These are phyloP conservation scores for Acrobasis repandana DNA, from an alignment of 2,888 invertebrate species.

Conservation along the genomic window DNA sequence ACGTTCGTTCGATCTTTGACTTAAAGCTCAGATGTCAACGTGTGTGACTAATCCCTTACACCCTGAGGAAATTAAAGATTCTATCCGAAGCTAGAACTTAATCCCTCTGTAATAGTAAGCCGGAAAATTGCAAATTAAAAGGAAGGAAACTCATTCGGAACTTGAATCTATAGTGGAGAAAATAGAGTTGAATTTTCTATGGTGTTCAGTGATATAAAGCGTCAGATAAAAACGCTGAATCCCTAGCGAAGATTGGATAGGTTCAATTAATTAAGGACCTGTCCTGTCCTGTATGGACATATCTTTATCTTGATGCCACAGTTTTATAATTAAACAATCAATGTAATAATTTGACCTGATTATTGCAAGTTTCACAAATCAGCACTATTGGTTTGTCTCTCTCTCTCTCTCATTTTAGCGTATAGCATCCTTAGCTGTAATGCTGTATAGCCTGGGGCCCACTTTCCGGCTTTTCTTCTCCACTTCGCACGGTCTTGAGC, in stretches of 20 bases:
- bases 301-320: slow-evolving; percentile 41
- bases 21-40: not conserved
- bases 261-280: slow-evolving; percentile 69
- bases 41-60: slow-evolving; percentile 34
- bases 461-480: too few relatives aligned
- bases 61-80: slow-evolving; percentile 81
- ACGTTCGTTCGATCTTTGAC: not conserved
- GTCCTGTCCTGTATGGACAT: slow-evolving; percentile 46
- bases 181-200: slow-evolving; percentile 38
- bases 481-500: too few relatives aligned
- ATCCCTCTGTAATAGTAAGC: slow-evolving; percentile 73
- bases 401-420: too few relatives aligned
- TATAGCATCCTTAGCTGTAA: too few relatives aligned
- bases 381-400: too few relatives aligned
- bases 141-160: slow-evolving; percentile 26
- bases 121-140: slow-evolving; percentile 80
- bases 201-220: slow-evolving; percentile 28
- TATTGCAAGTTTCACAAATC: not conserved
- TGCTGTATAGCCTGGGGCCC: too few relatives aligned
- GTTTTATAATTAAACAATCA: slow-evolving; percentile 10
- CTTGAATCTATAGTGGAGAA: slow-evolving; percentile 23
- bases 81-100: slow-evolving; percentile 74
- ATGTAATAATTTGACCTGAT: not conserved
- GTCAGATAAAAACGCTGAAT: slow-evolving; percentile 71
- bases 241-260: slow-evolving; percentile 59